phyloP scores from a whole-genome alignment of 2,888 invertebrate species.

The Falcaria lacertinaria region DNA sequence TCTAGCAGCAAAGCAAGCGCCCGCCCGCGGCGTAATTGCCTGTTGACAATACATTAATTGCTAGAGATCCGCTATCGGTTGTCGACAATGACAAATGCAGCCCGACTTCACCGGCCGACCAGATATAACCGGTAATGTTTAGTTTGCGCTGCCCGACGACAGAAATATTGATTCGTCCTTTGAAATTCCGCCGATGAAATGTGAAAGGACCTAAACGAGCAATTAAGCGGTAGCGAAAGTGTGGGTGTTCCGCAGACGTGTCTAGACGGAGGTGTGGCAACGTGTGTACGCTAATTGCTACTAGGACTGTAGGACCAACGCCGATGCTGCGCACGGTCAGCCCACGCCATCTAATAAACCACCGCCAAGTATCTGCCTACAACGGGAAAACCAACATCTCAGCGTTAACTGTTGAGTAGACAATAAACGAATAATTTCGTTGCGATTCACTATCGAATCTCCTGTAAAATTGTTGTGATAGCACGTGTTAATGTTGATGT shows the following conservation, averaged over 20 bases:
- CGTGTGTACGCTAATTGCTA: conserved; percentile 37
- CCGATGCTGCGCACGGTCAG: conserved; percentile 24
- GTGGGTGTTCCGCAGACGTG: conserved; percentile 13
- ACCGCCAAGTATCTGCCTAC: neutral
- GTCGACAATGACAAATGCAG: conserved; percentile 24
- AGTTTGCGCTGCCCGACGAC: conserved; percentile 5
- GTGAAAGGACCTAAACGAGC: conserved; percentile 9
- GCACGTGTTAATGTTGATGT: conserved; percentile 30
- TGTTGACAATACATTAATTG: conserved; percentile 33
- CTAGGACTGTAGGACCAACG: no score
- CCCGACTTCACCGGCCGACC: neutral
- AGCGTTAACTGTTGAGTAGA: no score
- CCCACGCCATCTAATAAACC: conserved; percentile 21
- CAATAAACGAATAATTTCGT: neutral
- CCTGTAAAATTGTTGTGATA: conserved; percentile 13
- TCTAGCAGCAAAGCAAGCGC: no score
- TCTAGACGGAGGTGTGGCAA: conserved; percentile 32
- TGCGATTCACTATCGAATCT: no score
- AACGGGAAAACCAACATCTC: no score
- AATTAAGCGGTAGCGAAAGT: conserved; percentile 27
- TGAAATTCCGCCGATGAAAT: conserved; percentile 4
- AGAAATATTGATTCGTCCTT: conserved; percentile 21
- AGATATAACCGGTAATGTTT: conserved; percentile 8
- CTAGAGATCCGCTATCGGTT: conserved; percentile 22
- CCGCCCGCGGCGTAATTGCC: conserved; percentile 23